phyloP scores from a whole-genome alignment of 1,140 invertebrate species.

The Apis cerana region DNA sequence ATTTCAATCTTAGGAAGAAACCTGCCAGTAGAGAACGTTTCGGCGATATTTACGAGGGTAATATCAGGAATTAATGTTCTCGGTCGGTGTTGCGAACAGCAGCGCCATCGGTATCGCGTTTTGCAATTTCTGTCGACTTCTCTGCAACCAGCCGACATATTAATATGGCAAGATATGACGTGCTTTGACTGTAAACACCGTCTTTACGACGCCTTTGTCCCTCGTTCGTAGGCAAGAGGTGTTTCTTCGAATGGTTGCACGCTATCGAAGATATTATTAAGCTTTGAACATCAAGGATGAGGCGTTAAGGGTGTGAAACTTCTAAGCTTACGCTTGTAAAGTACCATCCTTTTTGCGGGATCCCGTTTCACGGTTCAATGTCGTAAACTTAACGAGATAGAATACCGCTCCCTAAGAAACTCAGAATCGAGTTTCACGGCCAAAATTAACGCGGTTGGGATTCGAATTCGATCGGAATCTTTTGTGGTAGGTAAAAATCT shows the following conservation, averaged over 20 bases:
- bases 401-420: background rate
- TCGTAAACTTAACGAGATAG: constrained; percentile 1
- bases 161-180: constrained; percentile 36
- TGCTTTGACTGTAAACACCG: constrained; percentile 24
- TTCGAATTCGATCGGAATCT: background rate
- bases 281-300: background rate
- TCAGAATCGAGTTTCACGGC: background rate
- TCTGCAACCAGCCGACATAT: constrained; percentile 27
- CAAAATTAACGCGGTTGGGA: background rate
- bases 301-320: background rate
- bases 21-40: constrained; percentile 19
- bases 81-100: constrained; percentile 4
- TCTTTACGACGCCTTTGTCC: constrained; percentile 40
- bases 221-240: constrained; percentile 6
- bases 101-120: constrained; percentile 19
- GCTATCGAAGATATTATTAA: constrained; percentile 2
- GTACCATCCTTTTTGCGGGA: background rate
- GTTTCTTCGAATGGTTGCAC: background rate
- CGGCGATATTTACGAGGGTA: constrained; percentile 67
- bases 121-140: constrained; percentile 39
- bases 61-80: constrained; percentile 66
- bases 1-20: constrained; percentile 45
- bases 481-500: background rate
- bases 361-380: background rate
- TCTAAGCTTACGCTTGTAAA: background rate